Percentiles rank a stretch among this genome's conserved stretches.
These are phyloP conservation scores for Drosophila obscura DNA, from an alignment of 1,140 invertebrate species.

Conservation along the genomic window DNA sequence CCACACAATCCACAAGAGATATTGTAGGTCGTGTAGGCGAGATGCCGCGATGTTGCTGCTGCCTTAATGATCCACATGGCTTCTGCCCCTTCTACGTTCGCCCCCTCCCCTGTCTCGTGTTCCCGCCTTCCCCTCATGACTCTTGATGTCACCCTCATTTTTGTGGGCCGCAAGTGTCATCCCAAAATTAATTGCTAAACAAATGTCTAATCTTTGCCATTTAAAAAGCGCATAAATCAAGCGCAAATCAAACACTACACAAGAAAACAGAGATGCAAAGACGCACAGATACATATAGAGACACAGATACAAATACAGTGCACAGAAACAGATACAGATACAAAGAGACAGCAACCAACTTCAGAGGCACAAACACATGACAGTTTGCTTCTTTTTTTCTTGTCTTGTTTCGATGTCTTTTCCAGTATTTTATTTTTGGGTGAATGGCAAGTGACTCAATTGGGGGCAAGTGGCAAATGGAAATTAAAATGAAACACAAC, in stretches of 20 bases:
- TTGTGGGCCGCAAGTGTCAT: constrained; percentile 65
- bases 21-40: constrained; percentile 22
- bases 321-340: constrained; percentile 12
- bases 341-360: constrained; percentile 7
- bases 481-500: constrained; percentile 43
- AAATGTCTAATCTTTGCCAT: constrained; percentile 82
- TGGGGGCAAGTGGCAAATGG: constrained; percentile 52
- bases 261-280: constrained; percentile 13
- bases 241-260: constrained; percentile 70
- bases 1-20: too few relatives aligned
- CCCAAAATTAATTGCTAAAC: constrained; percentile 77
- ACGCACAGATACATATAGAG: constrained; percentile 21
- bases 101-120: background rate
- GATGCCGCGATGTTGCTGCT: constrained; percentile 12
- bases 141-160: constrained; percentile 41
- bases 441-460: constrained; percentile 55
- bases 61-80: constrained; percentile 26
- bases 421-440: constrained; percentile 17
- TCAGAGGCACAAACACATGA: constrained; percentile 46
- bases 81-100: background rate
- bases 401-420: constrained; percentile 7
- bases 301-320: constrained; percentile 9
- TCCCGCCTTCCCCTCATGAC: too few relatives aligned
- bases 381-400: constrained; percentile 42
- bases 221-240: constrained; percentile 81